Evolutionary conservation across 1,140 invertebrate genomes (phyloP), one percentile per base, ranked within the genome.

Genomic region (Kradibia gibbosae): DNA sequence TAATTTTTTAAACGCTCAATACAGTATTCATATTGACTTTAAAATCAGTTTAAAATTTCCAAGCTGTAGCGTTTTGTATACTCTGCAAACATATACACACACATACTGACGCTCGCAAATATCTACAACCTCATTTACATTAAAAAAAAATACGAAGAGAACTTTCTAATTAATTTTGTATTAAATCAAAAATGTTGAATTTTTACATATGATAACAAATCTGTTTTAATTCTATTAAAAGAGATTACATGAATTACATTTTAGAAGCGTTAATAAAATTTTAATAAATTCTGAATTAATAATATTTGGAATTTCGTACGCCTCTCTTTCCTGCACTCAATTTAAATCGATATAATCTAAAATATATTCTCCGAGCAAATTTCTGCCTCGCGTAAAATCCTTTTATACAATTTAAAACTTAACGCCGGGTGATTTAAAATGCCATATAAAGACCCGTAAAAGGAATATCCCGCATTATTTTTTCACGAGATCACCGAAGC

Each of bases 381-480:
- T 67, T 39, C 17, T 42, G 28, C 5, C 13, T 28, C 13, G 1
- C 0, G 39, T 42, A 45, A 45, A 42, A 45, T 67, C 20, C 67
- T 70, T 45, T 45, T 25, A 8, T 5, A 25, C 20, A 70, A 70
- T 70, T 70, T 10, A n/a, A 45, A 70, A 45, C 31, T 70, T 70
- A 70, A 70, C n/a, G 67, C 25, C n/a, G 10, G 1, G 7, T 11
- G 31, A 67, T 67, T 67, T 67, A 67, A 39, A 67, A 67, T 67
- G 62, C 34, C 34, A 36, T 67, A 67, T 36, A 67, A 67, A 67
- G 28, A 67, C 62, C 39, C 62, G 34, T 39, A 67, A 67, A 67
- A 67, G 17, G 34, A 67, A 67, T 36, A 39, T 39, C 34, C 62
- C 42, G 42, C 42, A 28, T 71, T 71, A 71, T 71, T 71, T 71